Evolutionary conservation across 2,797 vertebrate genomes (phyloP).

Genomic region (Babyrousa celebensis): DNA sequence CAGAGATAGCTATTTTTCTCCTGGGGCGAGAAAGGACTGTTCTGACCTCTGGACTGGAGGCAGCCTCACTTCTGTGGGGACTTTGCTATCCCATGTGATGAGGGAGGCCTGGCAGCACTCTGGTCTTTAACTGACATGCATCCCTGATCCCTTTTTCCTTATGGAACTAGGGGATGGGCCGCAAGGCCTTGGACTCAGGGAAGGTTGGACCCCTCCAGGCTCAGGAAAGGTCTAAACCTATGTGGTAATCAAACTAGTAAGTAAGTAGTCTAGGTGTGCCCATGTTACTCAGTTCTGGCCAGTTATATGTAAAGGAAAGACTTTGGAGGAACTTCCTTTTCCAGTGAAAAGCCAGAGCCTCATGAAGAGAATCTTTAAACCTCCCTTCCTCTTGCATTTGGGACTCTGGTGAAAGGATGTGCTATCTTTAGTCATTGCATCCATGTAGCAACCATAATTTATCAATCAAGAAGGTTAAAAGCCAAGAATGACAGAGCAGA

Average conservation of each 20-base stretch:
- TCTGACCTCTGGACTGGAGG: not conserved
- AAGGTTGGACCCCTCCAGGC: not conserved
- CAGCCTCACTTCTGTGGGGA: not conserved
- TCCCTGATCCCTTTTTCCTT: not conserved
- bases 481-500: not conserved
- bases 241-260: not conserved
- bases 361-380: not conserved
- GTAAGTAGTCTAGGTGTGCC: not conserved
- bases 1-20: not conserved
- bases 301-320: not conserved
- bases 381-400: not conserved
- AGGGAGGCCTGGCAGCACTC: not conserved
- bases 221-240: not conserved
- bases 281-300: not conserved
- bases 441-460: not conserved
- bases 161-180: not conserved
- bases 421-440: not conserved
- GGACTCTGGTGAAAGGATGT: not conserved
- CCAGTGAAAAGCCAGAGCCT: not conserved
- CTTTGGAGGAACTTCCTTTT: not conserved
- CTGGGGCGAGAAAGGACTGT: not conserved
- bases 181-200: not conserved
- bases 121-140: not conserved
- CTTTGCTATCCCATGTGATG: not conserved
- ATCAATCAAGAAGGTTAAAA: not conserved